Evolutionary conservation across 2,888 invertebrate genomes (phyloP).

Genomic region (Oscheius sp.): DNA sequence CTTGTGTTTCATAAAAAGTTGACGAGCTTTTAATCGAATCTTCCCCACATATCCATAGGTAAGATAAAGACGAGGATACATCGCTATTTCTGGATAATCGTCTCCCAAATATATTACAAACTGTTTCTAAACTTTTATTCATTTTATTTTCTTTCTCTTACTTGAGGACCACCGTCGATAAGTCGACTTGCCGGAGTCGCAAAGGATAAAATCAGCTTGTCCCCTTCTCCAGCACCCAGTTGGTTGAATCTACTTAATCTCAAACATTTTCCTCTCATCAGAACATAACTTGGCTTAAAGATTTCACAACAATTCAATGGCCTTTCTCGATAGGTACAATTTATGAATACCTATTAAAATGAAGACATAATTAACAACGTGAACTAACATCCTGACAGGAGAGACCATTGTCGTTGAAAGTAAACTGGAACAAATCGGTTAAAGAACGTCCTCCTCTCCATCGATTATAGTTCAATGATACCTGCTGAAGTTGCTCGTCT

Average conservation of each 20-base stretch:
- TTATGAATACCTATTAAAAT: constrained; percentile 4
- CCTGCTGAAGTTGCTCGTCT: background rate
- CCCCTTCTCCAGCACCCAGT: constrained; percentile 7
- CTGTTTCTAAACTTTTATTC: constrained; percentile 29
- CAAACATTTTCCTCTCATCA: constrained; percentile 27
- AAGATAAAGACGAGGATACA: constrained; percentile 26
- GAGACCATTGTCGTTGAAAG: constrained; percentile 24
- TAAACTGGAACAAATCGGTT: constrained; percentile 19
- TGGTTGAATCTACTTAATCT: constrained; percentile 11
- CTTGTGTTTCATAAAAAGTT: constrained; percentile 13
- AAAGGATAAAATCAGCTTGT: constrained; percentile 4
- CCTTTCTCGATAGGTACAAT: constrained; percentile 2
- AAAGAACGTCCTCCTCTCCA: constrained; percentile 20
- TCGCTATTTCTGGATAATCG: constrained; percentile 25
- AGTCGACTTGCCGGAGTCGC: constrained; percentile 14
- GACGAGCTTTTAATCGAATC: constrained; percentile 12
- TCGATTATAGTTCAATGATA: background rate
- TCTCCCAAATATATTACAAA: constrained; percentile 30
- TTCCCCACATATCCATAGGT: constrained; percentile 13
- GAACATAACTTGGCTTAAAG: constrained; percentile 24
- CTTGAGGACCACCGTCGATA: constrained; percentile 1
- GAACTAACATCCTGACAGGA: constrained; percentile 27
- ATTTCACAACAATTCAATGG: constrained; percentile 24
- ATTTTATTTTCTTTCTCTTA: constrained; percentile 2
- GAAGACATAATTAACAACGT: background rate